Base-by-base conservation (phyloP, 2,797 vertebrate genomes). In the Balearica regulorum region DNA sequence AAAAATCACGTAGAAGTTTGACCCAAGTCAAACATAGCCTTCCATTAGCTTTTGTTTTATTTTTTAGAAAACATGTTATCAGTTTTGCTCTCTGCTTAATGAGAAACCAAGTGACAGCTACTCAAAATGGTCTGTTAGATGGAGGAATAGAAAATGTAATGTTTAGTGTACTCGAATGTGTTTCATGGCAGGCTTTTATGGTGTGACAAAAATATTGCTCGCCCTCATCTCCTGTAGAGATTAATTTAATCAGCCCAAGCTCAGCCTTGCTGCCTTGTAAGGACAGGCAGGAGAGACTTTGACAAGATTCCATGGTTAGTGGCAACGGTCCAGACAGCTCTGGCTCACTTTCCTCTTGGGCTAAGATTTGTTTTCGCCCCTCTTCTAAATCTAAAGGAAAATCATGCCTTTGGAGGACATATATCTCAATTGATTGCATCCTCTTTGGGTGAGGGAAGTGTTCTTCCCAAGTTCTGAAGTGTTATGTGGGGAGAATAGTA, bases 191-290 rank as follows among this genome's bases (percentile, higher is more conserved):
- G 54, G 53, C 35, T 92, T 92, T 84, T 79, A 44, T 79, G 39
- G 60, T 10, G 33, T 69, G 73, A 94, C 86, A 87, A 82, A 93
- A 89, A 76, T 79, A 94, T 16, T 82, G 70, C 57, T 73, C 21
- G 19, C 44, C 54, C 54, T 84, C 83, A 28, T 84, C 70, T 93
- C 55, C 73, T 93, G 37, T 73, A 35, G 70, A 89, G 95, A 88
- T 93, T 89, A 93, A 70, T 15, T 89, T 95, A 91, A 96, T 91
- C 90, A 90, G 71, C 64, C 87, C 71, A 80, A 85, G 64, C 76
- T 94, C n/a, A 46, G 70, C 73, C 88, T 87, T 93, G 68, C 91
- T 96, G 83, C 94, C 90, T 96, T 96, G 91, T 94, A 95, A 94
- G 94, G 93, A 82, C 88, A 90, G 83, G 78, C 51, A 68, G 54